These are phyloP conservation scores for Furcula furcula DNA, from an alignment of 2,888 invertebrate genomes.

Conservation along the genomic window DNA sequence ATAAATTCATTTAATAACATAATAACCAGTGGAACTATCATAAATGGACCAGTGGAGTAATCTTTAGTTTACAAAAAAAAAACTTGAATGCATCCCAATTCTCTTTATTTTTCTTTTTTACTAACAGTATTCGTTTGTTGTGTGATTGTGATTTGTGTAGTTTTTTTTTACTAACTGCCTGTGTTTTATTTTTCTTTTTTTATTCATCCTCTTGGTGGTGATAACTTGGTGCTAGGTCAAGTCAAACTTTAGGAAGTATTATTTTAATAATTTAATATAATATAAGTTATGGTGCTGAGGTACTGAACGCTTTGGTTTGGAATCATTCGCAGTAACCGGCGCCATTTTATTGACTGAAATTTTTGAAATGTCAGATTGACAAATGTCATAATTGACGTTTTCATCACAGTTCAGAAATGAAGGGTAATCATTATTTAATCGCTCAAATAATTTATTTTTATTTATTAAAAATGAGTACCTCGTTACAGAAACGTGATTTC, in stretches of 20 bases:
- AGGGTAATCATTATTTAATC: conserved; percentile 24
- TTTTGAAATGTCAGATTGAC: conserved; percentile 61
- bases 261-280: conserved; percentile 22
- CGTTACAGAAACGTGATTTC: conserved; percentile 57
- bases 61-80: no score
- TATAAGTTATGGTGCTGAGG: conserved; percentile 49
- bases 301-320: conserved; percentile 52
- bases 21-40: conserved; percentile 36
- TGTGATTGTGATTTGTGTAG: conserved; percentile 54
- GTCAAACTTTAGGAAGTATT: conserved; percentile 28
- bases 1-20: conserved; percentile 4
- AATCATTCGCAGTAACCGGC: conserved; percentile 45
- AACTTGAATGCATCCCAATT: conserved; percentile 35
- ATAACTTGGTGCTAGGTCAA: conserved; percentile 69
- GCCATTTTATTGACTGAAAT: conserved; percentile 41
- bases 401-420: conserved; percentile 44
- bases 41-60: no score
- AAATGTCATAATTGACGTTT: conserved; percentile 62
- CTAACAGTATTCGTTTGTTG: conserved; percentile 57
- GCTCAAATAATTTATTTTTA: conserved; percentile 37
- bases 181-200: conserved; percentile 39
- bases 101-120: conserved; percentile 40
- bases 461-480: conserved; percentile 43
- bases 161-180: conserved; percentile 68
- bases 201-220: conserved; percentile 53